Conservation (phyloP, 2,113 vertebrate species). For the Telmatochromis brachygnathus region DNA sequence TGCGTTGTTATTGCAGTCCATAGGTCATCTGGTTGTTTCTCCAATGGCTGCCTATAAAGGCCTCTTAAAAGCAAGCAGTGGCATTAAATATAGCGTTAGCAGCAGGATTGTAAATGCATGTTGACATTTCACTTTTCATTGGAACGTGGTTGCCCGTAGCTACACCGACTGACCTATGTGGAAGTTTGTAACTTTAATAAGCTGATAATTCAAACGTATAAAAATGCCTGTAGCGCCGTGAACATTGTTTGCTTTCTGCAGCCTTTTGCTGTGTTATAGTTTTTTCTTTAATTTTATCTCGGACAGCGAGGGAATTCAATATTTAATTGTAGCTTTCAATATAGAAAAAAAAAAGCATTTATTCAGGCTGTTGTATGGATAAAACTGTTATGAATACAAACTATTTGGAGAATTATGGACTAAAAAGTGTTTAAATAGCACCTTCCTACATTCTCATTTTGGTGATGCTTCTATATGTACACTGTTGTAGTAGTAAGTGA, state of each 20-base stretch:
- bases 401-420: not conserved
- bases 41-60: not conserved
- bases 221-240: conserved; percentile 13
- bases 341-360: not conserved
- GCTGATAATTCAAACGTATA: conserved; percentile 71
- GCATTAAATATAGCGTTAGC: conserved; percentile 22
- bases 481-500: not conserved
- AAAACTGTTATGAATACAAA: not conserved
- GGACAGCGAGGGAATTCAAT: not conserved
- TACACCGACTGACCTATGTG: conserved; percentile 30
- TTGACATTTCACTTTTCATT: conserved; percentile 61
- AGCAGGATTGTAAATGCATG: conserved; percentile 55
- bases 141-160: conserved; percentile 28
- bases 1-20: conserved; percentile 9
- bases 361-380: not conserved
- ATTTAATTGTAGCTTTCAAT: not conserved
- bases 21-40: conserved; percentile 20
- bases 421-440: not conserved
- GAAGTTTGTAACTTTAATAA: conserved; percentile 70
- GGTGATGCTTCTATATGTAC: not conserved
- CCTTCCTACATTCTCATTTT: not conserved
- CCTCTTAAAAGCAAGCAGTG: conserved; percentile 23
- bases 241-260: conserved; percentile 5
- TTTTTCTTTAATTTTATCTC: not conserved
- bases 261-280: not conserved